Conservation (phyloP, 2,113 vertebrate genomes). For the Struthio camelus region DNA sequence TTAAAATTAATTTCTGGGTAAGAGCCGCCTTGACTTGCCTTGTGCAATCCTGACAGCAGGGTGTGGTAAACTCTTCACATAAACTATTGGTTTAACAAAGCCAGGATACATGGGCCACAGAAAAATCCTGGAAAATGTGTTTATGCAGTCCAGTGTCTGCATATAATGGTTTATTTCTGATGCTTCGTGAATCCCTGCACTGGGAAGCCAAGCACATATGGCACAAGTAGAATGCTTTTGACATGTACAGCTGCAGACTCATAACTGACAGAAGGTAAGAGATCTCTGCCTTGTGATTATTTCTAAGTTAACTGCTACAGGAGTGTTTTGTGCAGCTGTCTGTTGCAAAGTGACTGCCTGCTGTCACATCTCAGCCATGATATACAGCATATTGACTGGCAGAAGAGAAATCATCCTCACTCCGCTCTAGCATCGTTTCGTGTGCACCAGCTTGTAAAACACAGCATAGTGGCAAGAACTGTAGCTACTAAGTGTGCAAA, state of each 20-base stretch:
- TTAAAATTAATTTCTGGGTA: neutral
- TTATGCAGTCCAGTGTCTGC: too few species aligned
- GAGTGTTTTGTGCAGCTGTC: neutral
- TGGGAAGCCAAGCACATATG: neutral
- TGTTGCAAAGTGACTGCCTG: neutral
- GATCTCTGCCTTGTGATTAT: neutral
- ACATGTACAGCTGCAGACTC: too few species aligned
- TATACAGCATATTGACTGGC: neutral
- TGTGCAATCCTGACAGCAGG: neutral
- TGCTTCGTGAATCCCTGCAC: neutral
- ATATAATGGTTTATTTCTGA: neutral
- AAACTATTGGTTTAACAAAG: neutral
- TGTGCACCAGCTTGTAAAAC: neutral
- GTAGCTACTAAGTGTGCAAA: too few species aligned
- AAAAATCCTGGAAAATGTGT: neutral
- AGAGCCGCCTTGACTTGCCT: neutral
- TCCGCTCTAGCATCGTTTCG: neutral
- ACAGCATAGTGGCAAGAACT: neutral
- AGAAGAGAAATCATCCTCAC: neutral
- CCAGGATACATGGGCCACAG: neutral
- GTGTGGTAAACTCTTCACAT: neutral
- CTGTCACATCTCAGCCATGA: neutral
- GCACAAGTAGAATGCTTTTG: too few species aligned
- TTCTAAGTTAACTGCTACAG: neutral
- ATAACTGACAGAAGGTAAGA: neutral